Conservation (phyloP, 2,888 invertebrate species). For the Ennomos erosarius region DNA sequence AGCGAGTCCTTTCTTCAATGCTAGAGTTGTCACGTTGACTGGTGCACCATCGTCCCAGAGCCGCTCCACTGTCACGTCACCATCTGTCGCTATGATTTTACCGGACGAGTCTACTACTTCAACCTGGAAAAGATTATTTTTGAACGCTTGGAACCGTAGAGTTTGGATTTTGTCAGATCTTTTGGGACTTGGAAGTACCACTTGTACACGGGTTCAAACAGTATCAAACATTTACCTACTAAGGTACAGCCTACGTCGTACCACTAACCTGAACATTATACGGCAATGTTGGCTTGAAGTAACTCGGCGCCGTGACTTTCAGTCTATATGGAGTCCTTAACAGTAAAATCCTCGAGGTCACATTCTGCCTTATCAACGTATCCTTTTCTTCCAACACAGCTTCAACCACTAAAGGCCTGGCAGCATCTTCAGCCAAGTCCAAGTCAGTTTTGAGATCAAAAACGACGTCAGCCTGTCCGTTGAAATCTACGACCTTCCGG, state of each 20-base stretch:
- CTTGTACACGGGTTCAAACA: background rate
- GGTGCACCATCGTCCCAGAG: slow-evolving; percentile 79
- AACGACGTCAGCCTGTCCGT: slow-evolving; percentile 88
- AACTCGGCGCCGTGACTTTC: slow-evolving; percentile 93
- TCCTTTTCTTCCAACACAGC: slow-evolving; percentile 96
- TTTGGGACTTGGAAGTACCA: slow-evolving; percentile 19
- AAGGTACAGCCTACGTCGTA: background rate
- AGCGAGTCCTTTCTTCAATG: slow-evolving; percentile 64
- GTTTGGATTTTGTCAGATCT: slow-evolving; percentile 1
- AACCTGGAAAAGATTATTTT: slow-evolving; percentile 51
- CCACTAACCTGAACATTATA: slow-evolving; percentile 89
- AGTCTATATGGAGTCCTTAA: slow-evolving; percentile 84
- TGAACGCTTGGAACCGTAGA: too few relatives aligned
- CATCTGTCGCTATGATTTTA: slow-evolving; percentile 59
- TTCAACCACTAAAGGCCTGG: slow-evolving; percentile 92
- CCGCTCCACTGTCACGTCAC: slow-evolving; percentile 69
- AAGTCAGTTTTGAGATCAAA: slow-evolving; percentile 91
- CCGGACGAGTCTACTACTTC: slow-evolving; percentile 73
- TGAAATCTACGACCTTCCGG: slow-evolving; percentile 89
- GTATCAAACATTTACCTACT: too few relatives aligned
- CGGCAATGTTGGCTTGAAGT: slow-evolving; percentile 95
- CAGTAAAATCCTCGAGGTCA: slow-evolving; percentile 87
- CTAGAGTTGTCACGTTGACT: slow-evolving; percentile 63
- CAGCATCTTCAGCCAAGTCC: slow-evolving; percentile 91
- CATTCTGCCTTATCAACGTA: slow-evolving; percentile 93